A percentile compares a stretch with the other conserved stretches of the same genome.
Evolutionary conservation across 2,797 vertebrate genomes (phyloP).

Genomic region (Peromyscus nudipes): DNA sequence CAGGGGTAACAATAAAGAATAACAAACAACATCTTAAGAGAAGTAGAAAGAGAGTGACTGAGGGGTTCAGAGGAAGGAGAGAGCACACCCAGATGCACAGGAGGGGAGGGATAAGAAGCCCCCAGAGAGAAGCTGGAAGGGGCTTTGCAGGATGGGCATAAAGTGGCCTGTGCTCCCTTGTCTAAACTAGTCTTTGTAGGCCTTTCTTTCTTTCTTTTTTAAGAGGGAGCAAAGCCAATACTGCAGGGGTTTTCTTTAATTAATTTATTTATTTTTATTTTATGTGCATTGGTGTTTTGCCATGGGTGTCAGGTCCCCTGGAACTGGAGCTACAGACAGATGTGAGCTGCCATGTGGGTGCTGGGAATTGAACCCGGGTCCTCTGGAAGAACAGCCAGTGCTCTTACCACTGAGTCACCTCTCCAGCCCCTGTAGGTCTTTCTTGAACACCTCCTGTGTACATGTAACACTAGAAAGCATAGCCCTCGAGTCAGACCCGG

Average conservation of each 20-base stretch:
- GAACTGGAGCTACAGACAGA: no score
- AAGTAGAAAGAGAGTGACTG: background rate
- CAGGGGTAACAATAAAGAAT: background rate
- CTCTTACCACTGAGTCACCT: no score
- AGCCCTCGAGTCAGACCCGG: background rate
- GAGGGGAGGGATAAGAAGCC: background rate
- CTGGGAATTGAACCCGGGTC: no score
- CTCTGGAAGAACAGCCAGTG: no score
- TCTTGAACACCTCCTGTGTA: background rate
- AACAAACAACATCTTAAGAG: background rate
- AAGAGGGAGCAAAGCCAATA: no score
- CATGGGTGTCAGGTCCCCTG: no score
- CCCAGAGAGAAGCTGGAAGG: background rate
- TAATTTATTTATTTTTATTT: no score
- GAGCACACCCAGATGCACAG: background rate
- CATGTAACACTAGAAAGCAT: background rate
- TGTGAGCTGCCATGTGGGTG: no score
- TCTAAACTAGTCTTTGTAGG: background rate
- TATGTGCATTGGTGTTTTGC: no score
- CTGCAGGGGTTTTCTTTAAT: no score
- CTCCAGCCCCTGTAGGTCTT: background rate
- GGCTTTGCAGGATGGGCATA: background rate
- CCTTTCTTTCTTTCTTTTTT: no score
- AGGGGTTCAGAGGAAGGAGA: background rate
- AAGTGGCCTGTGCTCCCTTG: background rate